Base-by-base conservation (phyloP, 1,140 invertebrate genomes). In the Drosophila busckii region DNA sequence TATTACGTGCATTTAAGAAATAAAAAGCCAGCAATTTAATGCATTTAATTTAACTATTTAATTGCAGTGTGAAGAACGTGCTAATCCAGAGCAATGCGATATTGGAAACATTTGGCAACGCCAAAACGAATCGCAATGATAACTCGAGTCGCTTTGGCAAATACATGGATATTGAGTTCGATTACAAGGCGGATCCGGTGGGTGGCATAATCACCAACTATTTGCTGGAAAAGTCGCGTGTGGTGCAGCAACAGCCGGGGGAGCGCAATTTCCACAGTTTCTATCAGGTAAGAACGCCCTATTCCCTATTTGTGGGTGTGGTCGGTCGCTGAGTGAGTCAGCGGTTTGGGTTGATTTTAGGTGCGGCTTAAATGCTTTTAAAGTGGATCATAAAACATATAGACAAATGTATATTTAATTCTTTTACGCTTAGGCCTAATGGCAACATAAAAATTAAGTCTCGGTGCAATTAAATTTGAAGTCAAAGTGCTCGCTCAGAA, bases 81-180 rank as follows among this genome's bases (percentile, higher is more conserved):
- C 90, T 99, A 2, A 94, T 99, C 29, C 96, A 98, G 83, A 98
- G 97, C 6, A 99, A 99, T 89, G 92, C 95, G 1, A 95, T 99
- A 63, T 88, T 99, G 59, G 97, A 99, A 88, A 95, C 97, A 2
- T 99, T 99, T 88, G 98, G 97, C 16, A 99, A 99, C 90, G 97
- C 97, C 1, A 98, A 98, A 88, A 99, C 97, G 2, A 98, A 96
- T 76, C 90, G 97, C 32, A 99, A 99, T 88, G 97, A 99, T 87
- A 99, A 99, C 89, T 98, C 96, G 0, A 98, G 96, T 34, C 91
- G 97, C 19, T 99, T 99, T 89, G 98, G 98, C 38, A 99, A 99
- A 88, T 99, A 99, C 87, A 99, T 99, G 97, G 97, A 99, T 87
- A 98, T 99, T 59, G 96, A 98, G 90, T 99, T 99, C 88, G 96